Base-by-base conservation (phyloP, 1,140 invertebrate species). In the Scaptodrosophila lebanonensis region DNA sequence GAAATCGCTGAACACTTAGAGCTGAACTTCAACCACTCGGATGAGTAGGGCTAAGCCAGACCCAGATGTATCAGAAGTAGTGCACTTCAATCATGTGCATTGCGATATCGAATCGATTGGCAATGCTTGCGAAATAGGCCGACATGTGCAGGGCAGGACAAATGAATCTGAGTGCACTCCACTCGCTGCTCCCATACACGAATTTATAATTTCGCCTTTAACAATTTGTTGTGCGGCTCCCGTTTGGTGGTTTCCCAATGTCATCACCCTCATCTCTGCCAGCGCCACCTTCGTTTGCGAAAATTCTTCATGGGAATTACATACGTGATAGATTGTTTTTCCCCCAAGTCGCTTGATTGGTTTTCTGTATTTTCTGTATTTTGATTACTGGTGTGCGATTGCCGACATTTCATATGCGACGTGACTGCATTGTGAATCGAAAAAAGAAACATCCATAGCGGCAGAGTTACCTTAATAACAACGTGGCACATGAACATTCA, bases 291-390 rank as follows among this genome's bases (percentile, higher is more conserved):
- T 32, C 12, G 43, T 30, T n/a, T 29, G 30, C 29, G n/a, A 8
- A 59, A 73, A 72, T 73, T 83, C 63, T 83, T 83, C 77, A 83
- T 83, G 77, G 77, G 77, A 83, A 83, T 83, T 66, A 77, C 77
- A 83, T 83, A 83, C 77, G 77, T 83, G 77, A 79, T 82, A 70
- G 75, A 76, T 76, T 76, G 66, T 57, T 82, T 60, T 51, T 57
- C 42, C 48, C 49, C 29, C 54, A 42, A 65, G 50, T 62, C 52
- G 32, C 38, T 50, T 77, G 77, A 77, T 83, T 83, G 77, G 53
- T 70, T 79, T 82, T 59, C 43, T 6, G 36, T 13, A 29, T 33
- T 62, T 35, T n/a, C 38, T 51, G 30, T 66, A 13, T 11, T 33
- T 33, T 9, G 69, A 73, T 73, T 76, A 50, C 66, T 54, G 38